A percentile compares a stretch with the other conserved stretches of the same genome.
Evolutionary conservation across 2,797 vertebrate genomes (phyloP).

Genomic region (Hoplostethus atlanticus): DNA sequence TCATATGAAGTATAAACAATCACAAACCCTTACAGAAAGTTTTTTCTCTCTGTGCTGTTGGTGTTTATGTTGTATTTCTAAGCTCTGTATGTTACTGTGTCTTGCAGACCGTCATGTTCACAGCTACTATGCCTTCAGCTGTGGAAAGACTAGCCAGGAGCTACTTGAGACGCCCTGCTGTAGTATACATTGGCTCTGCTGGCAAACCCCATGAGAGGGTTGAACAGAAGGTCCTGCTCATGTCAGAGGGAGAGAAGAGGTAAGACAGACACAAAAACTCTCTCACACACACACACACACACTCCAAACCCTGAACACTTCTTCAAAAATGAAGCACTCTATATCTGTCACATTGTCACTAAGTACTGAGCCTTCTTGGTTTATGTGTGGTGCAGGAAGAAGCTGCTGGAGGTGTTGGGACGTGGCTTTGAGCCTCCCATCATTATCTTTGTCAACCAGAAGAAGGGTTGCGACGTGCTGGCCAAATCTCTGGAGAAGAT

Average conservation of each 20-base stretch:
- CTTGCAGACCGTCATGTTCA: slow-evolving; percentile 97
- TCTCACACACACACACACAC: not conserved
- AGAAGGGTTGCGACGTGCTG: slow-evolving; percentile 98
- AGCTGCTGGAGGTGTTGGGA: slow-evolving; percentile 93
- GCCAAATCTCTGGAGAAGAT: slow-evolving; percentile 99
- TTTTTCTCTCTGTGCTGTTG: not conserved
- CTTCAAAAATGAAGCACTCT: not conserved
- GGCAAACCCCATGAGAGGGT: slow-evolving; percentile 99
- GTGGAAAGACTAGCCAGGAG: slow-evolving; percentile 96
- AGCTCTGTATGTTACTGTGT: not conserved
- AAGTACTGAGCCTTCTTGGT: slow-evolving; percentile 25
- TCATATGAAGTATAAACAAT: not conserved
- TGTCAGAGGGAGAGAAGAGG: slow-evolving; percentile 98
- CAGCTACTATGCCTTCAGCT: slow-evolving; percentile 96
- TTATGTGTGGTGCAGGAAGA: slow-evolving; percentile 88
- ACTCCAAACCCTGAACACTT: not conserved
- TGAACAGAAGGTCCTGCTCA: slow-evolving; percentile 98
- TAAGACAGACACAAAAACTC: slow-evolving; percentile 45
- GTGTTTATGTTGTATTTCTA: not conserved
- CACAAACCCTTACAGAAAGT: not conserved
- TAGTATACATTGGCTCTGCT: slow-evolving; percentile 98
- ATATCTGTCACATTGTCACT: not conserved
- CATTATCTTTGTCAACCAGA: slow-evolving; percentile 99
- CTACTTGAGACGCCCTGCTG: slow-evolving; percentile 94
- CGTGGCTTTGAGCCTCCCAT: slow-evolving; percentile 97